A percentile compares a stretch with the other conserved stretches of the same genome.
Conservation (phyloP, 2,888 invertebrate species). For the Drosophila flavopinicola region DNA sequence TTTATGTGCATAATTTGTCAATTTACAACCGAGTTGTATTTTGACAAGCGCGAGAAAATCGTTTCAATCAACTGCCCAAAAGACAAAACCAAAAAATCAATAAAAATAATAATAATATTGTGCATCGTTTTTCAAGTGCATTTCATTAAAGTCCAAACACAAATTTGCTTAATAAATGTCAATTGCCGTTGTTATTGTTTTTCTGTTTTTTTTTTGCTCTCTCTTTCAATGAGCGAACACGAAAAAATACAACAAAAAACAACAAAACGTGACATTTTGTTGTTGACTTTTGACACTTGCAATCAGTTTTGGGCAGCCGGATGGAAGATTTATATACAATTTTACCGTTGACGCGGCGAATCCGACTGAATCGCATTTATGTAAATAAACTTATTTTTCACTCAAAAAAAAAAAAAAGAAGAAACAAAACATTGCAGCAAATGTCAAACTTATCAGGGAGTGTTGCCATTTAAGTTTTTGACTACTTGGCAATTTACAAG, state of each 20-base stretch:
- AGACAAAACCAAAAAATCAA: slow-evolving; percentile 1
- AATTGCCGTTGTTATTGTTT: slow-evolving; percentile 44
- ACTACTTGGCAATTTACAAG: slow-evolving; percentile 35
- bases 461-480: slow-evolving; percentile 56
- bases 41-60: slow-evolving; percentile 69
- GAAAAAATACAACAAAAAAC: slow-evolving; percentile 49
- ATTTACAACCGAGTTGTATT: slow-evolving; percentile 57
- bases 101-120: slow-evolving; percentile 22
- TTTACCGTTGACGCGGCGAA: slow-evolving; percentile 52
- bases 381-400: slow-evolving; percentile 46
- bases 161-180: slow-evolving; percentile 71
- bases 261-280: slow-evolving; percentile 75
- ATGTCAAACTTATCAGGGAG: slow-evolving; percentile 64
- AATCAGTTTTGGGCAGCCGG: slow-evolving; percentile 61
- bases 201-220: neutral
- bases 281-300: slow-evolving; percentile 79
- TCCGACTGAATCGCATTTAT: slow-evolving; percentile 40
- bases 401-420: slow-evolving; percentile 10
- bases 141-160: slow-evolving; percentile 25
- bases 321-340: slow-evolving; percentile 62
- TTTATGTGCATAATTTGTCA: slow-evolving; percentile 72
- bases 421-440: slow-evolving; percentile 54
- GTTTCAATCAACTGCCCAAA: slow-evolving; percentile 54
- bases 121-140: slow-evolving; percentile 60
- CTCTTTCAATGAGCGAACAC: slow-evolving; percentile 37